These are phyloP conservation scores for Saxicola maurus DNA, from an alignment of 2,797 vertebrate species.

Conservation along the genomic window DNA sequence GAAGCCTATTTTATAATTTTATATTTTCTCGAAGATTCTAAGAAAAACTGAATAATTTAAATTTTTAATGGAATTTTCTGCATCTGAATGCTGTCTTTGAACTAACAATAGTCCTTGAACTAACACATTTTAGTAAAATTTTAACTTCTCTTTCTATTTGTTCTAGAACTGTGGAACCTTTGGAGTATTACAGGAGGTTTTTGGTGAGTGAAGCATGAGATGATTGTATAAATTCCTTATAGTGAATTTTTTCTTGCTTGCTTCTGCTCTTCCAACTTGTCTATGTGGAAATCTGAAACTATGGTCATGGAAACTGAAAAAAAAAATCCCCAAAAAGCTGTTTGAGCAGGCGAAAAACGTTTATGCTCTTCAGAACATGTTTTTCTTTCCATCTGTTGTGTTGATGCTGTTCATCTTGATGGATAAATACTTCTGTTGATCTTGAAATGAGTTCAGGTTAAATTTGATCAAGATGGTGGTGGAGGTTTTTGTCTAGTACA, in stretches of 20 bases:
- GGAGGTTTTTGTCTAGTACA: background rate
- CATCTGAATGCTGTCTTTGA: background rate
- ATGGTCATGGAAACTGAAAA: background rate
- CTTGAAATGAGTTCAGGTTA: background rate
- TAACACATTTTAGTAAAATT: background rate
- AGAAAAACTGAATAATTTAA: background rate
- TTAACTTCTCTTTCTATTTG: background rate
- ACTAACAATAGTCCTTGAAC: background rate
- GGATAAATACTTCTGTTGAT: background rate
- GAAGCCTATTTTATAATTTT: background rate
- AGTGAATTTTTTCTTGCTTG: background rate
- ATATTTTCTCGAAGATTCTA: background rate
- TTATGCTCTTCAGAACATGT: background rate
- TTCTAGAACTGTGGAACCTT: conserved; percentile 89
- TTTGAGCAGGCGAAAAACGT: rapidly evolving
- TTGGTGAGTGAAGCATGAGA: conserved; percentile 75
- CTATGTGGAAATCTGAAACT: background rate
- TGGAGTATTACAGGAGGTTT: conserved; percentile 94
- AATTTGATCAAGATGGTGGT: background rate
- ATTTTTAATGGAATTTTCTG: background rate
- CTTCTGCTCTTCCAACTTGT: background rate
- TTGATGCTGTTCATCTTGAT: background rate
- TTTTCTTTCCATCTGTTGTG: background rate
- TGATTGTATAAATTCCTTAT: background rate
- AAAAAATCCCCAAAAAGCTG: rapidly evolving